Conservation (phyloP, 1,140 invertebrate genomes). For the Drosophila rufa region DNA sequence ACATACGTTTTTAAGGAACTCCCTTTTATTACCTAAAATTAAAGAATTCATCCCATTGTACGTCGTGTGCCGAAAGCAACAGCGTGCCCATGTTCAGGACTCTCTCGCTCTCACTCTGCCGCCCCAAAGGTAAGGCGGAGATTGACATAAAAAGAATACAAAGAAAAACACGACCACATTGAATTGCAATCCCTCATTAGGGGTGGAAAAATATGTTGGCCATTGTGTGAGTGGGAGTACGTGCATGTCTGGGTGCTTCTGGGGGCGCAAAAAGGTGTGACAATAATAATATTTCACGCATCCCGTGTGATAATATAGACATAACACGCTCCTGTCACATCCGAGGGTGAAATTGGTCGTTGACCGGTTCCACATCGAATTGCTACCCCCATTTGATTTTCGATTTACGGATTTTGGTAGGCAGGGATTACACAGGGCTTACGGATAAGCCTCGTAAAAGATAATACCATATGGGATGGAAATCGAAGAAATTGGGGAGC, state of each 20-base stretch:
- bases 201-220: constrained; percentile 65
- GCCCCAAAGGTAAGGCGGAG: constrained; percentile 30
- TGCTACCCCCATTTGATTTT: constrained; percentile 8
- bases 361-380: constrained; percentile 5
- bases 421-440: constrained; percentile 4
- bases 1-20: not conserved
- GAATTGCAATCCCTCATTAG: constrained; percentile 77
- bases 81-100: constrained; percentile 71
- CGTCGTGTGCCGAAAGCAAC: constrained; percentile 56
- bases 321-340: constrained; percentile 43
- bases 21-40: not conserved
- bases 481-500: not conserved
- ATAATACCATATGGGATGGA: not conserved
- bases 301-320: constrained; percentile 59
- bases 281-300: constrained; percentile 65
- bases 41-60: constrained; percentile 3
- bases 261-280: constrained; percentile 67
- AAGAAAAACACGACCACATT: constrained; percentile 48
- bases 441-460: not conserved
- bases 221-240: constrained; percentile 19
- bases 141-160: constrained; percentile 32
- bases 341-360: constrained; percentile 36
- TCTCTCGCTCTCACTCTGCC: constrained; percentile 34
- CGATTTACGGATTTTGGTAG: constrained; percentile 19
- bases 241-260: constrained; percentile 16